Evolutionary conservation across 2,113 vertebrate genomes (phyloP).

Genomic region (Amblyornis subalaris): DNA sequence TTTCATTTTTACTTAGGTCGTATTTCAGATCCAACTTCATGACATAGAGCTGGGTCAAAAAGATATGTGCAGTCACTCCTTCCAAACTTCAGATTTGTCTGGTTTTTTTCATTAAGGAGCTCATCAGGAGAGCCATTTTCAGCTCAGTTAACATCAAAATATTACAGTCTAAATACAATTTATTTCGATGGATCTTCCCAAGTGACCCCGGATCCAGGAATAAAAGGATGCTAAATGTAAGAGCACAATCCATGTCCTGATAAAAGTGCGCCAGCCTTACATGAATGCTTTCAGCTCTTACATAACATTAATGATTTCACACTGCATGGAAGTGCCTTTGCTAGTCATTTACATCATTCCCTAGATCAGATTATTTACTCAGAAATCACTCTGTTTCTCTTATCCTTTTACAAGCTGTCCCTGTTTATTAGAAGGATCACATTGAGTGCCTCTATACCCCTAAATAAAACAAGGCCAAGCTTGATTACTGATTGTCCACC

Average conservation of each 20-base stretch:
- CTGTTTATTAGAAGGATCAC: conserved; percentile 16
- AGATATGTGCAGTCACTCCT: not conserved
- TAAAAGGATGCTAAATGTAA: not conserved
- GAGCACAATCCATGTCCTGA: not conserved
- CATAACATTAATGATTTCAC: conserved; percentile 18
- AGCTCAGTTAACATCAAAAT: not conserved
- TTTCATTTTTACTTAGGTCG: not conserved
- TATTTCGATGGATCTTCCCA: not conserved
- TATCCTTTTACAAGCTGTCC: conserved; percentile 57
- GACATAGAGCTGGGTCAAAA: not conserved
- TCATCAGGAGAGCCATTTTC: not conserved
- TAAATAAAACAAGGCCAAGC: conserved; percentile 31
- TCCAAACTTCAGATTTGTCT: not conserved
- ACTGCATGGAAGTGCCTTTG: not conserved
- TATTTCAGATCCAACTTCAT: not conserved
- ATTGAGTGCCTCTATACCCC: conserved; percentile 1
- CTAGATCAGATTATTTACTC: conserved; percentile 50
- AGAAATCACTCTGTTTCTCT: conserved; percentile 40
- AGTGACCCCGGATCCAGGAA: not conserved
- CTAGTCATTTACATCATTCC: not conserved
- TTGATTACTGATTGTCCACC: conserved; percentile 8
- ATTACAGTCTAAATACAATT: not conserved
- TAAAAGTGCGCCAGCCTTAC: not conserved
- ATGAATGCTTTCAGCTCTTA: not conserved
- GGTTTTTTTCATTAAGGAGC: not conserved